These are phyloP conservation scores for Bursaphelenchus mucronatus DNA, from an alignment of 1,140 invertebrate genomes.

Conservation along the genomic window DNA sequence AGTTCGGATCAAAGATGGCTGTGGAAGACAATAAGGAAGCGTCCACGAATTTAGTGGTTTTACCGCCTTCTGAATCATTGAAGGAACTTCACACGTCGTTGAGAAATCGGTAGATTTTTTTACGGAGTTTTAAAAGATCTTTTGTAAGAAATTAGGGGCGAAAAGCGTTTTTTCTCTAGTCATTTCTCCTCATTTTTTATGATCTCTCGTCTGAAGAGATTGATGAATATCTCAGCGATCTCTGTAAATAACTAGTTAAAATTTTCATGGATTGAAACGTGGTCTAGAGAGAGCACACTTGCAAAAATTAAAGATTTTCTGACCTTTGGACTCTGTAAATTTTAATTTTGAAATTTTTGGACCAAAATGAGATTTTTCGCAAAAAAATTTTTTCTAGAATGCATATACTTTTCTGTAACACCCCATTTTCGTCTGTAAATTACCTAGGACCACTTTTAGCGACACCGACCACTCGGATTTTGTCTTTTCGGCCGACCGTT, in stretches of 20 bases:
- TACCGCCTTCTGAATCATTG: slow-evolving; percentile 40
- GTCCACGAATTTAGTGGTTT: slow-evolving; percentile 26
- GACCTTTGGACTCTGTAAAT: no score
- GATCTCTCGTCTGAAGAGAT: background rate
- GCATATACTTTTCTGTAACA: slow-evolving; percentile 6
- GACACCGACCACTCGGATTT: slow-evolving; percentile 89
- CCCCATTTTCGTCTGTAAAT: background rate
- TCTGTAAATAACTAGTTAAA: no score
- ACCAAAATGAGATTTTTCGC: background rate
- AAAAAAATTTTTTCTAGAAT: background rate
- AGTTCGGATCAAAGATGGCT: background rate
- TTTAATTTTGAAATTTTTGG: background rate
- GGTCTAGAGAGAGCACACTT: no score
- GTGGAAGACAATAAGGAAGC: no score
- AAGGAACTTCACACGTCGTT: slow-evolving; percentile 90
- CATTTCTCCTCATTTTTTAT: background rate
- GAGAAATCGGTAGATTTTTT: slow-evolving; percentile 74
- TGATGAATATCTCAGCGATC: no score
- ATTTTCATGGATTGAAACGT: no score
- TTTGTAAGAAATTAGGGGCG: no score
- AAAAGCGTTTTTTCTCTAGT: slow-evolving; percentile 14
- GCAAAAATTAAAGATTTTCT: no score
- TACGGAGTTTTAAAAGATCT: background rate
- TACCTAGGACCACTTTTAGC: slow-evolving; percentile 66
- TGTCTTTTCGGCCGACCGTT: slow-evolving; percentile 92